These are phyloP conservation scores for Spicauda simplicius DNA, from an alignment of 2,888 invertebrate species.

Conservation along the genomic window DNA sequence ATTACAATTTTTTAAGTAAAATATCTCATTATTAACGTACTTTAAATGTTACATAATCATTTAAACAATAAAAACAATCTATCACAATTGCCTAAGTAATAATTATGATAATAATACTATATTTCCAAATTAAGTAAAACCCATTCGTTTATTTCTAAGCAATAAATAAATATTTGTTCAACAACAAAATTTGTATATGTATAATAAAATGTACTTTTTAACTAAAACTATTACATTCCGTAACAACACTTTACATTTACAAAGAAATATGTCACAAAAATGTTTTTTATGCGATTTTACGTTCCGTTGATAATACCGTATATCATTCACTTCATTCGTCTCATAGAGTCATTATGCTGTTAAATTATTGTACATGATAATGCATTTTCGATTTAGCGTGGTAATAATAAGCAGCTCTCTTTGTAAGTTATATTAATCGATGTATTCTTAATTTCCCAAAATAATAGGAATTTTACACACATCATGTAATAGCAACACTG, in stretches of 20 bases:
- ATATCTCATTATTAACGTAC: conserved; percentile 25
- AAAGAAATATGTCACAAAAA: conserved; percentile 7
- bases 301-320: neutral
- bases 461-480: neutral
- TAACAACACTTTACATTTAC: conserved; percentile 13
- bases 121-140: conserved; percentile 40
- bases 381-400: conserved; percentile 3
- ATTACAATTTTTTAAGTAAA: conserved; percentile 16
- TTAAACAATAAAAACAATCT: conserved; percentile 35
- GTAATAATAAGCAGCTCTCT: conserved; percentile 23
- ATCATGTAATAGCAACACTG: conserved; percentile 4
- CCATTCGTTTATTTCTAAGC: conserved; percentile 12
- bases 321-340: neutral
- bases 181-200: conserved; percentile 19
- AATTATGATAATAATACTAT: conserved; percentile 37
- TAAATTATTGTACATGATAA: conserved; percentile 1
- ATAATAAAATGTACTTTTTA: conserved; percentile 25
- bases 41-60: conserved; percentile 6
- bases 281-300: conserved; percentile 18
- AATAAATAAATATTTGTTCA: conserved; percentile 26
- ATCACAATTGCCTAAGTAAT: conserved; percentile 39
- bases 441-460: neutral
- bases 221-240: conserved; percentile 17
- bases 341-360: neutral
- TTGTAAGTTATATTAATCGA: neutral